These are phyloP conservation scores for Echinops telfairi DNA, from an alignment of 2,113 vertebrate species.

Conservation along the genomic window DNA sequence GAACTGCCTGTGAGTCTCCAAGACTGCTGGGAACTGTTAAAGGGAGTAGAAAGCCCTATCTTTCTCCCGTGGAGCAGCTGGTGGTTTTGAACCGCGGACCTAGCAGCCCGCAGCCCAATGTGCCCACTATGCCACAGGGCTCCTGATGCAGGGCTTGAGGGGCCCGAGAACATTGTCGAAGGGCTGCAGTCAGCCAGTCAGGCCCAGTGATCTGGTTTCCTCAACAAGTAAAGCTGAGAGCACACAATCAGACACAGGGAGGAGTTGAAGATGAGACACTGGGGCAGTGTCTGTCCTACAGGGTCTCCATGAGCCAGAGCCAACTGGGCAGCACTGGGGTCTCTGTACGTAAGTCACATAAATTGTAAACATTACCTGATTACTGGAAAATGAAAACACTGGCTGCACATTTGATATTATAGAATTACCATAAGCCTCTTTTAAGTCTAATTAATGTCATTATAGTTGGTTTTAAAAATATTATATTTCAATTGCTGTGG, in stretches of 20 bases:
- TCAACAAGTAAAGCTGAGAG: background rate
- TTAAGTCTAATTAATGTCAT: background rate
- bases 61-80: too few species aligned
- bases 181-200: too few species aligned
- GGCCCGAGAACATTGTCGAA: too few species aligned
- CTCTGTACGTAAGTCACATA: background rate
- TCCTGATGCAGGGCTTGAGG: too few species aligned
- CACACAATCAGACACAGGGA: background rate
- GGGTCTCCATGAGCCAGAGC: too few species aligned
- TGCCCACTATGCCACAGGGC: too few species aligned
- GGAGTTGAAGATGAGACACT: too few species aligned
- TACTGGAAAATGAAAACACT: background rate
- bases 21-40: background rate
- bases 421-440: background rate
- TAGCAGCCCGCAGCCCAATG: too few species aligned
- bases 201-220: background rate
- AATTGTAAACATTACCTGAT: background rate
- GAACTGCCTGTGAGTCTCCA: too few species aligned
- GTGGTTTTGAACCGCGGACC: too few species aligned
- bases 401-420: background rate
- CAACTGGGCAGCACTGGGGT: background rate
- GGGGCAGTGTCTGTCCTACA: too few species aligned
- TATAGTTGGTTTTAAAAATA: conserved; percentile 22
- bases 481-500: background rate
- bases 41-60: too few species aligned